phyloP scores from a whole-genome alignment of 1,140 invertebrate species.

The Holcopasites calliopsidis region DNA sequence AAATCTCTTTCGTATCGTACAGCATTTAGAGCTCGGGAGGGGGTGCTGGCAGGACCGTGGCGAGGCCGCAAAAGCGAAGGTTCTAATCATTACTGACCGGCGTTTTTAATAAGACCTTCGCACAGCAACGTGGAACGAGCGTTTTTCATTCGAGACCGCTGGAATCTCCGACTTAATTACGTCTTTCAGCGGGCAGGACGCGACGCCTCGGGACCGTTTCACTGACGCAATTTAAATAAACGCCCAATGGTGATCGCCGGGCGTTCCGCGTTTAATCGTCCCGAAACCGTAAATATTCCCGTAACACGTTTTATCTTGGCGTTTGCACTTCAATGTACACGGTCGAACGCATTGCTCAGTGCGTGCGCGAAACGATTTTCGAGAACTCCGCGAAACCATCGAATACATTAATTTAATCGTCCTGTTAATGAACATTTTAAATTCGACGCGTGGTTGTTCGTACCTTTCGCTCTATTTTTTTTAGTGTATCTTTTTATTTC shows the following conservation, averaged over 20 bases:
- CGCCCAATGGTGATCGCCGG: neutral
- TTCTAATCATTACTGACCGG: neutral
- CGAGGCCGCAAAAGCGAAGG: too few species aligned
- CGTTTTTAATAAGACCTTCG: constrained; percentile 12
- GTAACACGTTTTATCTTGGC: constrained; percentile 36
- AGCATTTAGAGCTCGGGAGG: too few species aligned
- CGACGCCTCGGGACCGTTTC: neutral
- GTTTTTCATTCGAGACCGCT: constrained; percentile 7
- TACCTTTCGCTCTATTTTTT: neutral
- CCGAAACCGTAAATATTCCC: constrained; percentile 38
- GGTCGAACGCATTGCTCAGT: neutral
- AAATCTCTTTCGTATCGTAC: too few species aligned
- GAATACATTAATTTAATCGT: constrained; percentile 79
- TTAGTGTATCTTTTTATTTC: constrained; percentile 4
- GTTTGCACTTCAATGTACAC: constrained; percentile 18
- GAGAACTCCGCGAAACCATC: neutral
- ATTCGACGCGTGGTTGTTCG: constrained; percentile 34
- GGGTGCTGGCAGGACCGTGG: too few species aligned
- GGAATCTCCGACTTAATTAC: constrained; percentile 24
- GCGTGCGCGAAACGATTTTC: constrained; percentile 33
- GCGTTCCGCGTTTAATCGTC: constrained; percentile 31
- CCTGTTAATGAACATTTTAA: constrained; percentile 71
- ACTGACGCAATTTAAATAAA: constrained; percentile 34
- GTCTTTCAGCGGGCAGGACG: neutral
- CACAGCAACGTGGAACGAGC: neutral